These are phyloP conservation scores for Phalacrocorax brasilianus DNA, from an alignment of 2,113 vertebrate species.

Conservation along the genomic window DNA sequence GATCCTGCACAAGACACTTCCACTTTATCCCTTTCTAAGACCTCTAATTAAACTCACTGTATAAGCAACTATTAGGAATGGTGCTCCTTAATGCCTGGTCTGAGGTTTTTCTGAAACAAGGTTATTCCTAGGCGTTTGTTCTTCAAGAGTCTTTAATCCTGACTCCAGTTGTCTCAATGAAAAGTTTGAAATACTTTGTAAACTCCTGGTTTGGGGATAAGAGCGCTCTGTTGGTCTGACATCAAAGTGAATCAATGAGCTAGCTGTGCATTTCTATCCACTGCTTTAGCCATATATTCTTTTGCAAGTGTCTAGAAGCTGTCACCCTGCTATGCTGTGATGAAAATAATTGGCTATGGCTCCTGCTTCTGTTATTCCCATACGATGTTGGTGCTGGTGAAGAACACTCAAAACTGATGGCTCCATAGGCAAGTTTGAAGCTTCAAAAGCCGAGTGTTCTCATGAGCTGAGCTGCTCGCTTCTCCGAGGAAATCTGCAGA, in stretches of 20 bases:
- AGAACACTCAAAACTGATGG: background rate
- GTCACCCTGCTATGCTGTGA: slow-evolving; percentile 23
- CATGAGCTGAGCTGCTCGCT: background rate
- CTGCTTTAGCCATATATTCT: background rate
- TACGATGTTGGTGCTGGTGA: background rate
- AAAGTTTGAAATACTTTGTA: slow-evolving; percentile 32
- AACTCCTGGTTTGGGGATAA: background rate
- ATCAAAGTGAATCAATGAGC: slow-evolving; percentile 41
- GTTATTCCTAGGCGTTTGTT: background rate
- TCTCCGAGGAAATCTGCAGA: background rate
- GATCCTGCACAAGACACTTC: background rate
- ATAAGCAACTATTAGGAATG: background rate
- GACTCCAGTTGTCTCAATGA: background rate
- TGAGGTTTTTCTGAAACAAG: background rate
- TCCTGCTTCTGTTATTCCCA: slow-evolving; percentile 4
- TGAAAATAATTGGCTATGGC: slow-evolving; percentile 27
- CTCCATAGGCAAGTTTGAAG: background rate
- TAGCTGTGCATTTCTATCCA: background rate
- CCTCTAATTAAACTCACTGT: background rate
- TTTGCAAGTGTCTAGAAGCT: slow-evolving; percentile 42
- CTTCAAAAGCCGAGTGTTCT: background rate
- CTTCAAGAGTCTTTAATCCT: background rate
- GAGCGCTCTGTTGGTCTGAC: background rate
- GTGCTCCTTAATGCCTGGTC: background rate
- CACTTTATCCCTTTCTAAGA: background rate